Evolutionary conservation across 1,140 invertebrate species (phyloP).

Genomic region (Drusus annulatus): DNA sequence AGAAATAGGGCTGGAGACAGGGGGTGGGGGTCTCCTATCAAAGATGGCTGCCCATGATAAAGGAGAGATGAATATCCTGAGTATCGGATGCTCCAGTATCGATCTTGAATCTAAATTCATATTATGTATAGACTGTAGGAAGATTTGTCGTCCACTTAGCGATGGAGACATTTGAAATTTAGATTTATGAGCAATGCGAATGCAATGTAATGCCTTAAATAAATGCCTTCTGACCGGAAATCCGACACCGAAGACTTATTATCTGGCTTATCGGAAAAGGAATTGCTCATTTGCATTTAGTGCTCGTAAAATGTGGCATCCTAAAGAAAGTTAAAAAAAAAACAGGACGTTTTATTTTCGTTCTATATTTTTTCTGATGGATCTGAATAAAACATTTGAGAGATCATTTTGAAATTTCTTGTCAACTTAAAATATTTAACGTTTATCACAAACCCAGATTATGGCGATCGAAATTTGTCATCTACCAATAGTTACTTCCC

Average conservation of each 20-base stretch:
- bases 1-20: neutral
- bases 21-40: constrained; percentile 53
- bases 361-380: too few species aligned
- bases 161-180: constrained; percentile 54
- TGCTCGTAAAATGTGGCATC: too few species aligned
- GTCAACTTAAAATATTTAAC: too few species aligned
- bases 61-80: constrained; percentile 64
- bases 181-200: constrained; percentile 52
- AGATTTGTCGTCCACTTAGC: constrained; percentile 54
- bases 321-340: too few species aligned
- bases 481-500: too few species aligned
- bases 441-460: too few species aligned
- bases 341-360: too few species aligned
- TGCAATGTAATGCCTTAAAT: constrained; percentile 48
- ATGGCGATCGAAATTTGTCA: too few species aligned
- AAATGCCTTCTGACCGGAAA: constrained; percentile 6
- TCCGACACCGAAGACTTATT: neutral
- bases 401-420: too few species aligned
- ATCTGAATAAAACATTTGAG: too few species aligned
- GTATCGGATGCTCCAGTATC: constrained; percentile 55
- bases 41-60: constrained; percentile 73
- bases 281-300: too few species aligned
- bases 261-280: too few species aligned
- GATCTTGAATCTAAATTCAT: constrained; percentile 58
- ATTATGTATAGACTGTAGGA: constrained; percentile 29